phyloP scores from a whole-genome alignment of 2,888 invertebrate genomes.

The Drosophila paucipuncta region DNA sequence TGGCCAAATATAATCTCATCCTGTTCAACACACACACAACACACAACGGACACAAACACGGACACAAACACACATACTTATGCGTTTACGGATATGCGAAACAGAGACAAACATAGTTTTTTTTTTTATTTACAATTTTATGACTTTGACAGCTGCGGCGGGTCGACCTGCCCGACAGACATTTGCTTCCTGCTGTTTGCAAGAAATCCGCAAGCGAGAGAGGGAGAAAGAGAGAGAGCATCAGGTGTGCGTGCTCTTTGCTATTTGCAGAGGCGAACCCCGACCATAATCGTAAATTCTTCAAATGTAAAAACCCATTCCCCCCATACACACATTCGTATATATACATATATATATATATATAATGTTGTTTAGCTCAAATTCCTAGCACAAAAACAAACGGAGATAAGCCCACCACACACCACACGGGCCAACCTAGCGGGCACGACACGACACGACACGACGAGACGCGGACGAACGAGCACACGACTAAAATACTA shows the following conservation, averaged over 20 bases:
- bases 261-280: conserved; percentile 6
- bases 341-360: conserved; percentile 1
- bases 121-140: conserved; percentile 38
- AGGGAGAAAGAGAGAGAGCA: neutral
- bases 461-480: conserved; percentile 39
- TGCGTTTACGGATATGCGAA: conserved; percentile 12
- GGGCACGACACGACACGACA: conserved; percentile 42
- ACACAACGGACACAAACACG: neutral
- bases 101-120: conserved; percentile 43
- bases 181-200: conserved; percentile 43
- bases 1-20: conserved; percentile 39
- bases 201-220: conserved; percentile 18
- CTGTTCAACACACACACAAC: conserved; percentile 32
- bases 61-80: conserved; percentile 3
- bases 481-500: conserved; percentile 56
- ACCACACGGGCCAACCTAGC: conserved; percentile 39
- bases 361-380: conserved; percentile 36
- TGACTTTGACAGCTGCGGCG: conserved; percentile 49
- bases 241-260: conserved; percentile 55
- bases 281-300: conserved; percentile 3
- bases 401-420: conserved; percentile 63
- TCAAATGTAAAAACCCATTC: conserved; percentile 6
- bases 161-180: conserved; percentile 25
- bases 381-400: conserved; percentile 62
- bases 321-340: neutral